Base-by-base conservation (phyloP, 2,888 invertebrate genomes). In the Notocelia uddmanniana region DNA sequence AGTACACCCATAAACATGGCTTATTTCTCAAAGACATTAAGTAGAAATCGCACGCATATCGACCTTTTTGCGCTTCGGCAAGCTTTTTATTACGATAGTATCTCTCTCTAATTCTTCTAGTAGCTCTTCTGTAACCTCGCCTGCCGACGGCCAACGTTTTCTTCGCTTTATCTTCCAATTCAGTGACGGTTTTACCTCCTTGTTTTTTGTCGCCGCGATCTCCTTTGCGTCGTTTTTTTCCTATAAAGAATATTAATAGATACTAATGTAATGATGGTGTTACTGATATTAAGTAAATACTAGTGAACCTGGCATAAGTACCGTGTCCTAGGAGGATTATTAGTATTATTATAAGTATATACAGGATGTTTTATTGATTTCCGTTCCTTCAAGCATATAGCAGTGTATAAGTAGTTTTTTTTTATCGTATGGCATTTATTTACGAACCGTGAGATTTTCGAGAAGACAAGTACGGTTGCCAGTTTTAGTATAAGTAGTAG, bases 1-100 rank as follows among this genome's bases (percentile, higher is more conserved):
- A 64, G 37, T 64, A 64, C 19, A 64, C 64, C 64, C 64, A 64
- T n/a, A 64, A 54, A 54, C 64, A 64, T 8, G 64, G 64, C 34
- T 64, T 64, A 23, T 21, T 54, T 54, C 64, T 34, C 8, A 64
- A 54, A 0, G 64, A 64, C 64, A 64, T 64, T 15, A 64, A 64
- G 15, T 64, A 64, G 23, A 64, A 64, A 54, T 64, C 64, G n/a
- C 64, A 64, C 2, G 64, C 34, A 54, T 52, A 64, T 54, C n/a
- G 52, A 11, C 64, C 64, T 37, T 64, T 54, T 54, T 64, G 64
- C 37, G 37, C 52, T 54, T 64, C 54, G 3, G 64, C 64, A 5
- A 64, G 31, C n/a, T 64, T 64, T 13, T 64, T 64, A 64, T 64
- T 64, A 10, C 52, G 64, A 52, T 64, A 54, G 10, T 64, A 64